Conservation (phyloP, 1,140 invertebrate genomes). For the Drosophila novamexicana region DNA sequence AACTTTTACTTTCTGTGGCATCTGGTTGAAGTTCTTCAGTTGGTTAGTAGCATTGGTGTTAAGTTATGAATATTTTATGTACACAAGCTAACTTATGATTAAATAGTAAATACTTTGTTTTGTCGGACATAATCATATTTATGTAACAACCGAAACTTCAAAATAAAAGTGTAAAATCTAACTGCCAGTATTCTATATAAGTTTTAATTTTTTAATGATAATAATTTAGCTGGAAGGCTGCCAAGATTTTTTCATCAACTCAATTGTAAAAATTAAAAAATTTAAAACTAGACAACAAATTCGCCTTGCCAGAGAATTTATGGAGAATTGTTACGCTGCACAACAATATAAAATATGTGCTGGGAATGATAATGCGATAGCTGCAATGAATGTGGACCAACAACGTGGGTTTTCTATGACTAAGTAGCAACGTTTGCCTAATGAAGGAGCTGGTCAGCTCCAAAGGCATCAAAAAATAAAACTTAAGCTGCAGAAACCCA, state of each 20-base stretch:
- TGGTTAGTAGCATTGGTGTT: conserved; percentile 2
- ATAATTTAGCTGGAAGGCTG: not conserved
- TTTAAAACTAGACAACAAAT: conserved; percentile 3
- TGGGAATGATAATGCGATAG: conserved; percentile 26
- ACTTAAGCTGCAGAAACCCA: conserved; percentile 11
- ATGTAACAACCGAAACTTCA: too few species aligned
- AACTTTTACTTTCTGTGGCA: not conserved
- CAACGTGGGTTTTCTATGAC: not conserved
- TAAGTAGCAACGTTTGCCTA: conserved; percentile 40
- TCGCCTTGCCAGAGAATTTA: conserved; percentile 15
- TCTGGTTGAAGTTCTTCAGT: not conserved
- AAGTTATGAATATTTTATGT: not conserved
- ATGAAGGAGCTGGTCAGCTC: conserved; percentile 27
- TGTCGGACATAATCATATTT: too few species aligned
- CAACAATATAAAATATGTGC: conserved; percentile 9
- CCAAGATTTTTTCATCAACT: not conserved
- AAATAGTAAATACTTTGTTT: not conserved
- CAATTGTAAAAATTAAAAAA: conserved; percentile 25
- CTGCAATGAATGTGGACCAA: conserved; percentile 28
- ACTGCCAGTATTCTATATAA: too few species aligned
- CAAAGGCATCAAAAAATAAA: conserved; percentile 5
- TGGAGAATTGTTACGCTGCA: conserved; percentile 31
- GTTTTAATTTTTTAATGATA: too few species aligned
- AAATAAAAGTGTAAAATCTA: too few species aligned
- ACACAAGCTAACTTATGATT: not conserved